Percentiles rank a stretch among this genome's conserved stretches.
Evolutionary conservation across 1,140 invertebrate genomes (phyloP).

Genomic region (Neelides sp.): DNA sequence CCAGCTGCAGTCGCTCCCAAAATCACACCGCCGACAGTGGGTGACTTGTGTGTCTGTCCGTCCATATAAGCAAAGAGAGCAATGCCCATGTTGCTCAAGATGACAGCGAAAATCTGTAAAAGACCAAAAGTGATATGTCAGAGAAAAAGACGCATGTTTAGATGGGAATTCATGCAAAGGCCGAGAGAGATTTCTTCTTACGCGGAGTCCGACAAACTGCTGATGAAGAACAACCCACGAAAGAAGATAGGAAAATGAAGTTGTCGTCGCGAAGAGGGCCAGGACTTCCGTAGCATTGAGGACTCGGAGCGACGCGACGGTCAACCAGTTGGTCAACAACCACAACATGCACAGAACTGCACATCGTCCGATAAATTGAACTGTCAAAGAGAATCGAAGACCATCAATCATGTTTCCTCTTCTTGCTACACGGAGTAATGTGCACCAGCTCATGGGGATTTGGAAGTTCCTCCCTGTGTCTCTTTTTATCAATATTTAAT

Average conservation of each 20-base stretch:
- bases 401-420: no score
- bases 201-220: conserved; percentile 86
- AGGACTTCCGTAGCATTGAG: conserved; percentile 80
- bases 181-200: conserved; percentile 46
- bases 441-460: no score
- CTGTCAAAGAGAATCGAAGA: conserved; percentile 42
- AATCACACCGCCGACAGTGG: conserved; percentile 80
- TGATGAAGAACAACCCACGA: conserved; percentile 93
- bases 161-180: not conserved
- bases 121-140: conserved; percentile 12
- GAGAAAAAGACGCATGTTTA: conserved; percentile 4
- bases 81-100: conserved; percentile 84
- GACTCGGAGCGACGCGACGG: conserved; percentile 69
- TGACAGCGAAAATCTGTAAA: conserved; percentile 83
- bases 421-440: no score
- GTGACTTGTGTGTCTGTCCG: conserved; percentile 68
- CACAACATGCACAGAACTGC: conserved; percentile 76
- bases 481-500: no score
- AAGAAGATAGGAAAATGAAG: conserved; percentile 80
- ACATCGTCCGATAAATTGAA: conserved; percentile 69
- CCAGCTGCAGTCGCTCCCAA: conserved; percentile 74
- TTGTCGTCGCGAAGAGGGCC: conserved; percentile 82
- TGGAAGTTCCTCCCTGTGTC: no score
- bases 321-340: conserved; percentile 86
- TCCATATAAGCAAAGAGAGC: conserved; percentile 90